Base-by-base conservation (phyloP, 2,797 vertebrate species). In the Coreius guichenoti region DNA sequence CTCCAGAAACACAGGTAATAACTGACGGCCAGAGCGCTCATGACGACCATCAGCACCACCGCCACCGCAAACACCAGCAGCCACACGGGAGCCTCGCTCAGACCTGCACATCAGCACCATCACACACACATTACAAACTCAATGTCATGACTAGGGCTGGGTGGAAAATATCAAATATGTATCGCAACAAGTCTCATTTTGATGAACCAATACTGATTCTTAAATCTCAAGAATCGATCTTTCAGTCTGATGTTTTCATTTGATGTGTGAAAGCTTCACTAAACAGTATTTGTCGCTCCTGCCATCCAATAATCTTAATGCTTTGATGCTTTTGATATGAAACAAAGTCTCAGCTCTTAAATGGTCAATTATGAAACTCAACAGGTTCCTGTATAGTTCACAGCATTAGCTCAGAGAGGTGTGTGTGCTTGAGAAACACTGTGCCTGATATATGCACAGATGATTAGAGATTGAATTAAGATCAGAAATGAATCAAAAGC, bases 1-100 rank as follows among this genome's bases (percentile, higher is more conserved):
- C 94, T 92, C 94, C 95, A 96, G 70, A 94, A 67, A 68, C 93
- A 95, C 84, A 95, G 70, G 86, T 96, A 96, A 36, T 95, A 96
- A 63, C 88, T 88, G 9, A 89, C 4, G 3, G 92, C 90, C 84
- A 94, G 31, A 43, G 67, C 89, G 12, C 89, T 92, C 47, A 89
- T 80, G 0, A 90, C 0, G 0, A 82, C 87, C 80, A 93, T 81
- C 86, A 95, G 79, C 77, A 94, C 80, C 54, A 92, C 0, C 1
- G 33, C 56, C 0, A 87, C 86, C 0, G 91, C 58, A 56, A 93
- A 51, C 3, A 87, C 81, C 2, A 91, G 49, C 80, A 92, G 90
- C 94, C 94, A 95, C 51, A 91, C 83, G 0, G 86, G 49, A 0
- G 85, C 88, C 0, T 83, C 83, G 1, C 81, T 56, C 16, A 75